Evolutionary conservation across 2,888 invertebrate species (phyloP).

Genomic region (Cybosia mesomella): DNA sequence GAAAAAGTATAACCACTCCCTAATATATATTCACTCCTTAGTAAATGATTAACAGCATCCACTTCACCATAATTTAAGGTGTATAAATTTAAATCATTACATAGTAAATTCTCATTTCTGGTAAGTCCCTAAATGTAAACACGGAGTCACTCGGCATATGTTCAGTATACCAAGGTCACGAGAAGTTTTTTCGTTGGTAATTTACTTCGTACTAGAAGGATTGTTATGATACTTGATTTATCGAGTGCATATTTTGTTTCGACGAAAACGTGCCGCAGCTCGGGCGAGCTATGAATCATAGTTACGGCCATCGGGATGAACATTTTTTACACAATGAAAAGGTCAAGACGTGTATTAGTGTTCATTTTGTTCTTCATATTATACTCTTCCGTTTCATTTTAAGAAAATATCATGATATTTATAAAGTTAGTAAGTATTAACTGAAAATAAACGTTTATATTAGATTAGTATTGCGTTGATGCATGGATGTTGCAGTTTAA

Average conservation of each 20-base stretch:
- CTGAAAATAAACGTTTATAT: too few relatives aligned
- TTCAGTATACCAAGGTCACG: slow-evolving; percentile 54
- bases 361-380: slow-evolving; percentile 42
- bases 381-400: background rate
- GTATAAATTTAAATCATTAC: slow-evolving; percentile 50
- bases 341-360: slow-evolving; percentile 56
- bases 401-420: background rate
- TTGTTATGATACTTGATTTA: slow-evolving; percentile 80
- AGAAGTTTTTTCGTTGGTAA: slow-evolving; percentile 60
- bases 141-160: slow-evolving; percentile 47
- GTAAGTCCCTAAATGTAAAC: slow-evolving; percentile 55
- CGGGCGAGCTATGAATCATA: slow-evolving; percentile 71
- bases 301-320: slow-evolving; percentile 65
- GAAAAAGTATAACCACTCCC: background rate
- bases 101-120: slow-evolving; percentile 48
- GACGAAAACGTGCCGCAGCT: slow-evolving; percentile 62
- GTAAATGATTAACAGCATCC: slow-evolving; percentile 19
- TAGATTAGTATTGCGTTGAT: background rate
- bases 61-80: slow-evolving; percentile 32
- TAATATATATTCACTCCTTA: slow-evolving; percentile 8
- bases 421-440: background rate
- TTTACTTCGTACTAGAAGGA: slow-evolving; percentile 62
- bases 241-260: slow-evolving; percentile 71
- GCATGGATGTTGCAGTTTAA: background rate
- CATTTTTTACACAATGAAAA: slow-evolving; percentile 57